Conservation (phyloP, 1,140 invertebrate species). For the Tigriopus japonicus region DNA sequence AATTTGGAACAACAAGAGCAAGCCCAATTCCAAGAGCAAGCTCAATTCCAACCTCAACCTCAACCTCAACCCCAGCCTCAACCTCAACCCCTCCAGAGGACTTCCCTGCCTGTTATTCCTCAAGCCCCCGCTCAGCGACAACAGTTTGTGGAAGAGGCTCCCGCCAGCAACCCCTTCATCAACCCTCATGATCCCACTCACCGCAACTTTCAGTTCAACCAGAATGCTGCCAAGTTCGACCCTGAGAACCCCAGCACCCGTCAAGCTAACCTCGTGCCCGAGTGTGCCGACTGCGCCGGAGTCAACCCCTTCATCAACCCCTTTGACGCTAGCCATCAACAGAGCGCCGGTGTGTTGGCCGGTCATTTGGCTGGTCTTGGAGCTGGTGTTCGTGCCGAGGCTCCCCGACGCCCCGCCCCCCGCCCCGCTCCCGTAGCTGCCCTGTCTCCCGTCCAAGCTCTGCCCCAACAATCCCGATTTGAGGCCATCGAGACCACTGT, state of each 20-base stretch:
- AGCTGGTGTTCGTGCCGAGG: background rate
- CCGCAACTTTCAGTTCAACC: conserved; percentile 11
- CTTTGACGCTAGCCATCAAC: conserved; percentile 10
- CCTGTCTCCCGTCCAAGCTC: background rate
- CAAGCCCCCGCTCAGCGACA: background rate
- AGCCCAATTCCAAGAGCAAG: background rate
- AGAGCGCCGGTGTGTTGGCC: background rate
- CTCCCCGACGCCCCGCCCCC: background rate
- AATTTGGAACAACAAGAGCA: background rate
- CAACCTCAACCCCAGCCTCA: background rate
- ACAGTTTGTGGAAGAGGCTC: conserved; percentile 1
- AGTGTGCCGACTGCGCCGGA: conserved; percentile 14
- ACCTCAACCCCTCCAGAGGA: background rate
- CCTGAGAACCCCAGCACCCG: background rate
- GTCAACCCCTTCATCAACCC: conserved; percentile 15
- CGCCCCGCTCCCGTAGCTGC: background rate
- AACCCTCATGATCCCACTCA: conserved; percentile 15
- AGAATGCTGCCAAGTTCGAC: conserved; percentile 7
- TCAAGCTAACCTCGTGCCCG: background rate
- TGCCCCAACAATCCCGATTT: background rate
- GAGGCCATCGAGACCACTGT: background rate
- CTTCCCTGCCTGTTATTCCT: background rate
- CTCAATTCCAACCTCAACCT: background rate
- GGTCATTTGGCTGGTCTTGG: conserved; percentile 2
- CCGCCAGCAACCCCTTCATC: conserved; percentile 11